phyloP scores from a whole-genome alignment of 1,140 invertebrate species.

The Sweltsa coloradensis region DNA sequence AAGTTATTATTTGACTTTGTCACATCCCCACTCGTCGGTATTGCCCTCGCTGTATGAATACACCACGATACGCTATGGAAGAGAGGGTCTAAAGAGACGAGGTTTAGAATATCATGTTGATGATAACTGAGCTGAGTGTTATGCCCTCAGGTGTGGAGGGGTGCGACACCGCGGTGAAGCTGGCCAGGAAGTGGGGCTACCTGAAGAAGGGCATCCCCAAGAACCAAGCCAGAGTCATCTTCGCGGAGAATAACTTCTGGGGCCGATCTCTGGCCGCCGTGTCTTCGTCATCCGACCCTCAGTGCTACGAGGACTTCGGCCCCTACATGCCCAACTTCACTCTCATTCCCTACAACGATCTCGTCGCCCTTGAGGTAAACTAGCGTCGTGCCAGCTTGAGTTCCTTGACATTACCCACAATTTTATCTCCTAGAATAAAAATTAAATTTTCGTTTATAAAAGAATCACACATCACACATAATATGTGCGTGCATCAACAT shows the following conservation, averaged over 20 bases:
- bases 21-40: too few relatives aligned
- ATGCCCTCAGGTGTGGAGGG: slow-evolving; percentile 78
- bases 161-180: slow-evolving; percentile 90
- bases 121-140: too few relatives aligned
- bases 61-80: too few relatives aligned
- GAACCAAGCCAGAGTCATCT: slow-evolving; percentile 83
- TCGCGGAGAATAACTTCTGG: slow-evolving; percentile 95
- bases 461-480: too few relatives aligned
- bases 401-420: too few relatives aligned
- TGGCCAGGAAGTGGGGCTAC: slow-evolving; percentile 92
- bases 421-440: too few relatives aligned
- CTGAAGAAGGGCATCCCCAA: slow-evolving; percentile 75
- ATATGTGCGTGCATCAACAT: too few relatives aligned
- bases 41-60: too few relatives aligned
- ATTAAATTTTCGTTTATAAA: too few relatives aligned
- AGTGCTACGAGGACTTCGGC: slow-evolving; percentile 75
- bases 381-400: too few relatives aligned
- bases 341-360: slow-evolving; percentile 80
- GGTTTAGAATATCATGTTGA: neutral
- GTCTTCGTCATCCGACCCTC: slow-evolving; percentile 87
- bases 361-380: slow-evolving; percentile 63
- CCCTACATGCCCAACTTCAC: slow-evolving; percentile 93
- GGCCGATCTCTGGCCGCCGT: slow-evolving; percentile 87
- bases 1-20: too few relatives aligned
- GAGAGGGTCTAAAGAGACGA: neutral